Conservation (phyloP, 2,113 vertebrate genomes). For the Passer montanus region DNA sequence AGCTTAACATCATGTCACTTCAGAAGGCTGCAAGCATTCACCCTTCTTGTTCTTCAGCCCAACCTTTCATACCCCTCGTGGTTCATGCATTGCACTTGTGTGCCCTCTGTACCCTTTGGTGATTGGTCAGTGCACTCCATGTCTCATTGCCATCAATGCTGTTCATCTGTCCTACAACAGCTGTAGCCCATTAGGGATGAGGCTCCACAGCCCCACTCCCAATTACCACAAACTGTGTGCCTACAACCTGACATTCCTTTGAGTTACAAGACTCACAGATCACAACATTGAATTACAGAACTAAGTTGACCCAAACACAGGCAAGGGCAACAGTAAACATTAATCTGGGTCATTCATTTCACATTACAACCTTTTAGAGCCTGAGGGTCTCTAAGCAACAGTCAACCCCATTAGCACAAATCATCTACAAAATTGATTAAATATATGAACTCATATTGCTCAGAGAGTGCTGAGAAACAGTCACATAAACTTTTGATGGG, state of each 20-base stretch:
- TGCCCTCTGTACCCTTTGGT: neutral
- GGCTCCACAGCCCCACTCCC: neutral
- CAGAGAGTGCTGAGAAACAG: conserved; percentile 2
- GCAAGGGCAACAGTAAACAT: conserved; percentile 12
- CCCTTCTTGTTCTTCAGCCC: neutral
- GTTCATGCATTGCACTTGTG: neutral
- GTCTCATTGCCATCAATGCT: neutral
- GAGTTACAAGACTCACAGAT: neutral
- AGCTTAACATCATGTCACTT: neutral
- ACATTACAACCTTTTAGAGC: neutral
- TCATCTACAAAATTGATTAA: conserved; percentile 20
- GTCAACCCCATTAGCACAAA: neutral
- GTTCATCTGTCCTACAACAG: neutral
- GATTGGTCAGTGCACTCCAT: neutral
- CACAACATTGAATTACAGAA: neutral
- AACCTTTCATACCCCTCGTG: neutral
- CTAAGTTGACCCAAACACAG: neutral
- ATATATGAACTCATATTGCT: neutral
- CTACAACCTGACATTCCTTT: neutral
- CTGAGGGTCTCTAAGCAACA: conserved; percentile 16
- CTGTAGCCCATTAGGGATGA: neutral
- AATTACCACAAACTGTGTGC: neutral
- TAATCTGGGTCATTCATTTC: neutral
- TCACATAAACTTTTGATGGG: neutral
- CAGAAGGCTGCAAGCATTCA: neutral